Evolutionary conservation across 37 sponge, comb jelly and placozoan genomes (phyloP).

Genomic region (Petrosia ficiformis): DNA sequence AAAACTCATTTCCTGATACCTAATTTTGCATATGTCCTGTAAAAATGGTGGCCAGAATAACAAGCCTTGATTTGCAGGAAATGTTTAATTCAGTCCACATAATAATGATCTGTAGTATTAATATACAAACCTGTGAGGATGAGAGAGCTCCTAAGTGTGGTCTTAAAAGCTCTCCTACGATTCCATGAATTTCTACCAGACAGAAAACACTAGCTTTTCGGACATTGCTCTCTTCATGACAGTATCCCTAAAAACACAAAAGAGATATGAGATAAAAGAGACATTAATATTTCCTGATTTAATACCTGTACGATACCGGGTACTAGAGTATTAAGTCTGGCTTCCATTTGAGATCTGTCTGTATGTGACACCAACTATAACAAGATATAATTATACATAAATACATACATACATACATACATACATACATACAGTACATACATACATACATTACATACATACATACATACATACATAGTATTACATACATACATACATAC

Average conservation of each 20-base stretch:
- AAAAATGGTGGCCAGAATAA: neutral
- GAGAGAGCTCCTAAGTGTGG: conserved; percentile 64
- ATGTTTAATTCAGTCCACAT: too few relatives aligned
- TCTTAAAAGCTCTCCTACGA: conserved; percentile 68
- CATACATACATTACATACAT: neutral
- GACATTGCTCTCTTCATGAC: conserved; percentile 81
- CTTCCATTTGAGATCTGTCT: conserved; percentile 9
- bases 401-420: neutral
- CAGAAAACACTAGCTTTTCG: conserved; percentile 94
- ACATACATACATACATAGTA: neutral
- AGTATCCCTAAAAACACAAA: conserved; percentile 39
- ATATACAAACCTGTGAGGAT: conserved; percentile 74
- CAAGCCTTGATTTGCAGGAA: too few relatives aligned
- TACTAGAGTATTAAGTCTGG: conserved; percentile 19
- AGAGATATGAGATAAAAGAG: neutral
- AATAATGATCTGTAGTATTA: too few relatives aligned
- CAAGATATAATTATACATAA: neutral
- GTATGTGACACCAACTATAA: conserved; percentile 24
- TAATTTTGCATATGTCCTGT: too few relatives aligned
- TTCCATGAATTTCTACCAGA: conserved; percentile 74
- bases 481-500: conserved; percentile 15
- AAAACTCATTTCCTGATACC: too few relatives aligned
- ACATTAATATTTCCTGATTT: neutral
- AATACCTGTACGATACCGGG: conserved; percentile 31
- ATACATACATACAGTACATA: too few relatives aligned